Base-by-base conservation (phyloP, 2,797 vertebrate species). In the Scolopax bukidnonensis region DNA sequence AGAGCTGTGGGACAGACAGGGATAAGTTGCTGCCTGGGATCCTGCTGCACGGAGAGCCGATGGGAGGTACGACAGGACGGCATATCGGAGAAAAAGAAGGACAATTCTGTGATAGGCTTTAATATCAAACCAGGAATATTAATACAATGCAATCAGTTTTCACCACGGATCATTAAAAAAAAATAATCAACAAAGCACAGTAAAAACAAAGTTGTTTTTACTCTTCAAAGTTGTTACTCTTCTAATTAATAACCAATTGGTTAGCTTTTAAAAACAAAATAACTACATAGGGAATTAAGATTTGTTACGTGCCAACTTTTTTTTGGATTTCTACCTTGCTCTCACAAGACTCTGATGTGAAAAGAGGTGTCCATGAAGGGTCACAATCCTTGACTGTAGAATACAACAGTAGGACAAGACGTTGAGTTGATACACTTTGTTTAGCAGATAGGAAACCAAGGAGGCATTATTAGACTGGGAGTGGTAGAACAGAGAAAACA, bases 51-150 rank as follows among this genome's bases (percentile, higher is more conserved):
- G 20, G 53, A 48, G 45, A 19, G 32, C 32, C 18, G 43, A 48
- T 2, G 32, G 16, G n/a, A 89, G 21, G 7, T 3, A 4, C 3
- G 28, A 50, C 25, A 60, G 18, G 53, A n/a, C 0, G 0, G 33
- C 79, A n/a, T 1, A 15, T 0, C 21, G 12, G 40, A 63, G 43
- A 84, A 50, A 2, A 5, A 36, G n/a, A 12, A 64, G 9, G 45
- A 24, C 6, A 19, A 50, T 36, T 81, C 50, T 65, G 20, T 30
- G 30, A 81, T 1, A 80, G 50, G 23, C 15, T 84, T 50, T 64
- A 53, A 6, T 40, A 65, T 18, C 57, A 75, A 53, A 28, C 27
- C 8, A 81, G 10, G 11, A 68, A 71, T 28, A 54, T 11, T 43
- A 74, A 85, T 28, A 54, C 82, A 76, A 82, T 12, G 11, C n/a